A percentile compares a stretch with the other conserved stretches of the same genome.
Evolutionary conservation across 2,888 invertebrate genomes (phyloP).

Genomic region (Agonopterix alstromeriana): DNA sequence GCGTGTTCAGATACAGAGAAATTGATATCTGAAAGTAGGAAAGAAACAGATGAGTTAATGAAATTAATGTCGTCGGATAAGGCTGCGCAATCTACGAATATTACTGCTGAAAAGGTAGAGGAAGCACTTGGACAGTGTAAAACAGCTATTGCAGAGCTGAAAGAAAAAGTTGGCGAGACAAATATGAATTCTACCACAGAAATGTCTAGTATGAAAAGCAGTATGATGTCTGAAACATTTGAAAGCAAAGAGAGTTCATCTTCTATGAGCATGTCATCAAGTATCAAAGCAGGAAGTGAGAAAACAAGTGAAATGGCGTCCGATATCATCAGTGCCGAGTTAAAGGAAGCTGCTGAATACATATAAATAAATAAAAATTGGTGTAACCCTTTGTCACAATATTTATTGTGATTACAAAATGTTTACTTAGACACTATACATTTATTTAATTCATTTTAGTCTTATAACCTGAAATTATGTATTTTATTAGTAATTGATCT

Average conservation of each 20-base stretch:
- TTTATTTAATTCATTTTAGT: too few relatives aligned
- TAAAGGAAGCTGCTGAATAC: conserved; percentile 37
- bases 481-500: too few relatives aligned
- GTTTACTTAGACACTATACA: neutral
- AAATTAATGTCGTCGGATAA: conserved; percentile 9
- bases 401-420: conserved; percentile 18
- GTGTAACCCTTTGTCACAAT: conserved; percentile 6
- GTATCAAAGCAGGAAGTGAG: conserved; percentile 23
- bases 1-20: conserved; percentile 10
- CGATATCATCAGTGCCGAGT: conserved; percentile 24
- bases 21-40: conserved; percentile 13
- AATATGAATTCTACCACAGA: conserved; percentile 11
- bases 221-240: conserved; percentile 11
- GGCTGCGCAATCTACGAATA: conserved; percentile 1
- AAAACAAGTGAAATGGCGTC: conserved; percentile 23
- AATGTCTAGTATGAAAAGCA: conserved; percentile 15
- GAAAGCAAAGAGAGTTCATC: conserved; percentile 21
- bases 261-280: conserved; percentile 15
- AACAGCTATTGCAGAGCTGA: conserved; percentile 14
- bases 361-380: conserved; percentile 15
- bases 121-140: conserved; percentile 15
- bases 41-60: conserved; percentile 14
- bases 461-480: too few relatives aligned
- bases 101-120: conserved; percentile 11
- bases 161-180: conserved; percentile 17